A percentile compares a stretch with the other conserved stretches of the same genome.
Evolutionary conservation across 1,140 invertebrate species (phyloP).

Genomic region (Lepidurus apus): DNA sequence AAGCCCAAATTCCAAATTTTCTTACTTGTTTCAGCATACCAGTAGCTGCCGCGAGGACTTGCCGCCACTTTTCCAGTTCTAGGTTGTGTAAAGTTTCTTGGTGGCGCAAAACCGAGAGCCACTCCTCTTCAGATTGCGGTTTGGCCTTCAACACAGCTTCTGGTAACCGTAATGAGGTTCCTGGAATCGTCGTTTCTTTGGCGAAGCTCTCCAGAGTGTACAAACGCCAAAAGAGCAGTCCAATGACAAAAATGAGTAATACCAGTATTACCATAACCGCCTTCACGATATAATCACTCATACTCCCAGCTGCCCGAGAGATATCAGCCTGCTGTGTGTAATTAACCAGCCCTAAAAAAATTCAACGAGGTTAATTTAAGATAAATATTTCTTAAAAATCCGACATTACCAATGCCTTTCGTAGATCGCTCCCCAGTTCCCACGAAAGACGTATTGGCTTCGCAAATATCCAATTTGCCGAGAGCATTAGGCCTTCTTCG

Average conservation of each 20-base stretch:
- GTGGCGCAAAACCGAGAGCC: constrained; percentile 64
- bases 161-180: constrained; percentile 37
- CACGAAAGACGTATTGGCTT: constrained; percentile 11
- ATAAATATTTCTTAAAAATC: too few species aligned
- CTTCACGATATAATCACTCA: constrained; percentile 46
- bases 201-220: constrained; percentile 57
- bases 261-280: constrained; percentile 50
- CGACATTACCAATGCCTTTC: neutral
- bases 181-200: constrained; percentile 36
- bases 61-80: constrained; percentile 70
- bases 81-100: constrained; percentile 67
- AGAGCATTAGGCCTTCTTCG: constrained; percentile 1
- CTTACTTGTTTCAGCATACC: constrained; percentile 23
- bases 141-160: constrained; percentile 51
- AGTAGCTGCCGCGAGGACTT: constrained; percentile 50
- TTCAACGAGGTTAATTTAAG: too few species aligned
- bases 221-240: constrained; percentile 69
- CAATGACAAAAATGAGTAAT: constrained; percentile 66
- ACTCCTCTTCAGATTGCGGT: constrained; percentile 65
- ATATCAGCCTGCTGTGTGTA: neutral
- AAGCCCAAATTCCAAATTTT: neutral
- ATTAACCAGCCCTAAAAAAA: neutral
- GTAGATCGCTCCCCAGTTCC: constrained; percentile 14
- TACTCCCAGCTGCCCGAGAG: neutral
- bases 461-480: constrained; percentile 23